Percentiles rank a stretch among this genome's conserved stretches.
These are phyloP conservation scores for Magallana nippona DNA, from an alignment of 2,888 invertebrate genomes.

Conservation along the genomic window DNA sequence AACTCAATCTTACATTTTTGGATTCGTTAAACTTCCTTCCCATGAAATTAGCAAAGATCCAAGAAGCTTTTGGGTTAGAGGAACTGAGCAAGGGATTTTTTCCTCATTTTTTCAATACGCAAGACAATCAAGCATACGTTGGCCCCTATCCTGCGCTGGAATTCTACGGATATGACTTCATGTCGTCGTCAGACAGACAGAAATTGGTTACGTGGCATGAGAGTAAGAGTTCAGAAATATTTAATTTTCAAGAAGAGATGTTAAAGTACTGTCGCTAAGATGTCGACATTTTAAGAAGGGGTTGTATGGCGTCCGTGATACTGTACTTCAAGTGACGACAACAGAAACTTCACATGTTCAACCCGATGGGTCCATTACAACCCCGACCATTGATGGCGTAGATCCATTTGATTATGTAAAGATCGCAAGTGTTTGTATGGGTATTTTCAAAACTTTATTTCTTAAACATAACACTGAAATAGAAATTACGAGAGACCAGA, in stretches of 20 bases:
- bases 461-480: conserved; percentile 16
- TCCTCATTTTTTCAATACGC: conserved; percentile 55
- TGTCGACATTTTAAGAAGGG: conserved; percentile 35
- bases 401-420: conserved; percentile 44
- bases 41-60: conserved; percentile 52
- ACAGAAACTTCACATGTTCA: conserved; percentile 35
- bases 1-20: conserved; percentile 50
- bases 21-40: conserved; percentile 55
- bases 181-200: conserved; percentile 45
- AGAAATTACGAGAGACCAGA: conserved; percentile 11
- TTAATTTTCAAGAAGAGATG: conserved; percentile 58
- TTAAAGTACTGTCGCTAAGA: conserved; percentile 54
- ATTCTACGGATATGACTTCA: conserved; percentile 49
- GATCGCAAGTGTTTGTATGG: conserved; percentile 43
- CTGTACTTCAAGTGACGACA: conserved; percentile 31
- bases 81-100: conserved; percentile 57
- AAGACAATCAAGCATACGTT: conserved; percentile 52
- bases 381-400: conserved; percentile 26
- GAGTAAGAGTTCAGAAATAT: conserved; percentile 36
- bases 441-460: conserved; percentile 35
- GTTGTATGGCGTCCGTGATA: conserved; percentile 32
- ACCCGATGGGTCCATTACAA: conserved; percentile 37
- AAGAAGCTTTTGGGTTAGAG: conserved; percentile 50
- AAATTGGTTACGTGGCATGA: conserved; percentile 51
- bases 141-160: conserved; percentile 51